Percentiles rank a stretch among this genome's conserved stretches.
Evolutionary conservation across 2,113 vertebrate genomes (phyloP).

Genomic region (Castor canadensis): DNA sequence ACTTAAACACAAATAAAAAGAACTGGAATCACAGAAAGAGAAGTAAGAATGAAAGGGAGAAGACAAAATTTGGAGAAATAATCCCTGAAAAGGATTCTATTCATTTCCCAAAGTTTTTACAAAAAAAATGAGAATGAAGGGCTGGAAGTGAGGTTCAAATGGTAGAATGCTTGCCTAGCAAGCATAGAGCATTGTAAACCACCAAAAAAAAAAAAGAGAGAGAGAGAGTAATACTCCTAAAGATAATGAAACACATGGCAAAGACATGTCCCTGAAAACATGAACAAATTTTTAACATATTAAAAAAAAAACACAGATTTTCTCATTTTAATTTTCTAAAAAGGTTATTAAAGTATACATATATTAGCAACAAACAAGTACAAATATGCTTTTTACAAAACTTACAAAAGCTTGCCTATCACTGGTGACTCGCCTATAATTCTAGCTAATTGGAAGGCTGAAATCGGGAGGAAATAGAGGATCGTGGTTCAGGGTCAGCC

Average conservation of each 20-base stretch:
- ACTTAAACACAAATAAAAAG: background rate
- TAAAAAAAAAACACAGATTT: no score
- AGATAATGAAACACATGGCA: background rate
- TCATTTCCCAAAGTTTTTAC: background rate
- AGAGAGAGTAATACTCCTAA: background rate
- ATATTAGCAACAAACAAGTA: background rate
- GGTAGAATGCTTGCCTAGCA: no score
- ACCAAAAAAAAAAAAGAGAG: background rate
- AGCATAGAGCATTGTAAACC: background rate
- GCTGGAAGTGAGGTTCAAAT: background rate
- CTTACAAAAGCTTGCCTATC: no score
- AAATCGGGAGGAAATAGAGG: no score
- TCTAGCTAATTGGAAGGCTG: no score
- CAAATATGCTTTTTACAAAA: background rate
- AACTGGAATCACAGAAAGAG: background rate
- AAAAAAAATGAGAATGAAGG: slow-evolving; percentile 12
- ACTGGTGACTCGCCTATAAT: no score
- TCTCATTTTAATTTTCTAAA: background rate
- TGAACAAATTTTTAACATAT: background rate
- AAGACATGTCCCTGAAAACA: background rate
- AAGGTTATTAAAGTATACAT: background rate
- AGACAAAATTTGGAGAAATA: slow-evolving; percentile 7
- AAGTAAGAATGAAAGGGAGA: background rate
- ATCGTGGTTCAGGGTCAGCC: no score
- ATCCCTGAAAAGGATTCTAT: background rate